Evolutionary conservation across 1,140 invertebrate species (phyloP).

Genomic region (Diabrotica virgifera): DNA sequence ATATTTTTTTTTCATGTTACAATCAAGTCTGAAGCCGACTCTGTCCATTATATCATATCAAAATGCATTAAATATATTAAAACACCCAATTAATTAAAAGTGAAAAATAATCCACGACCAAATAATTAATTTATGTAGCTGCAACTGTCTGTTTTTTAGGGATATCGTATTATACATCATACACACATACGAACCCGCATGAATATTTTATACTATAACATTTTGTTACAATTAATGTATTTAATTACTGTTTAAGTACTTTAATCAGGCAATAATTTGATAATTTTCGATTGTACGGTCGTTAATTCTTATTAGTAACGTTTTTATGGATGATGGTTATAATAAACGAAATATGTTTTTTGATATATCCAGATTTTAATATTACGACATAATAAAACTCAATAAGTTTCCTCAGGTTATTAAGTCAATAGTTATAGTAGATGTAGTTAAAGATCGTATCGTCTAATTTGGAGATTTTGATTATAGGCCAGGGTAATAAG

Average conservation of each 20-base stretch:
- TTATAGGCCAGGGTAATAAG: too few species aligned
- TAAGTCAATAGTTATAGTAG: too few species aligned
- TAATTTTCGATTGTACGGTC: slow-evolving; percentile 8
- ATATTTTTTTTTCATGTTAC: too few species aligned
- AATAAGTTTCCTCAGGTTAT: too few species aligned
- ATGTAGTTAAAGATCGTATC: too few species aligned
- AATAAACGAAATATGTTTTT: neutral
- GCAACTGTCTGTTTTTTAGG: neutral
- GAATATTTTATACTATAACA: slow-evolving; percentile 4
- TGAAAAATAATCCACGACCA: neutral
- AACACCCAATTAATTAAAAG: slow-evolving; percentile 3
- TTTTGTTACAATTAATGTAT: slow-evolving; percentile 14
- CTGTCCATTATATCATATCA: neutral
- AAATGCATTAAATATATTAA: neutral
- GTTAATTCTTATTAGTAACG: slow-evolving; percentile 6
- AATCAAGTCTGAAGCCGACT: too few species aligned
- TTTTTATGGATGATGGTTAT: slow-evolving; percentile 4
- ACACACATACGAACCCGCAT: slow-evolving; percentile 6
- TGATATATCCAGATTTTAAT: too few species aligned
- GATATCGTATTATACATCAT: too few species aligned
- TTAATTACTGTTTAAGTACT: slow-evolving; percentile 10
- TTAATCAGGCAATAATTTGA: slow-evolving; percentile 14
- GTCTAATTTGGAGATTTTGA: too few species aligned
- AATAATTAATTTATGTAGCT: slow-evolving; percentile 1
- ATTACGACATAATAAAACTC: too few species aligned